Percentiles rank a stretch among this genome's conserved stretches.
Evolutionary conservation across 2,888 invertebrate genomes (phyloP).

Genomic region (Belgica antarctica): DNA sequence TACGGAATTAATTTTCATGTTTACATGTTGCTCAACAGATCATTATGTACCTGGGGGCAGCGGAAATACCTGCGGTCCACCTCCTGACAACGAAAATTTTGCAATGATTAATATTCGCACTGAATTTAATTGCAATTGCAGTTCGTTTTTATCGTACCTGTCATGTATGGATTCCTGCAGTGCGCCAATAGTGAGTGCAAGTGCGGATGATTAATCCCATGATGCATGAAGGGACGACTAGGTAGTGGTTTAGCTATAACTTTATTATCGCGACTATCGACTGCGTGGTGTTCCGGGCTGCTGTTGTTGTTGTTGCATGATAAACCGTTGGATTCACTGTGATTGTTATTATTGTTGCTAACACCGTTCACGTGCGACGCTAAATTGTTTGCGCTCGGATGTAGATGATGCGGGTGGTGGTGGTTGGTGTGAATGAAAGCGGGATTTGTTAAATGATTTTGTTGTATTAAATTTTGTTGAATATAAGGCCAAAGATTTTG

Average conservation of each 20-base stretch:
- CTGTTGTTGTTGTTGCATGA: conserved; percentile 41
- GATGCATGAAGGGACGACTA: conserved; percentile 66
- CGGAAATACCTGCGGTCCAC: conserved; percentile 61
- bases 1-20: conserved; percentile 9
- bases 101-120: conserved; percentile 4
- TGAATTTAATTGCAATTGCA: conserved; percentile 23
- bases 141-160: conserved; percentile 53
- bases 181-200: conserved; percentile 79
- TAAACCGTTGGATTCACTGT: conserved; percentile 39
- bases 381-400: conserved; percentile 9
- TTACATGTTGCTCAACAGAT: background rate
- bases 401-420: conserved; percentile 50
- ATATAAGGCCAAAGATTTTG: conserved; percentile 58
- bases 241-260: conserved; percentile 82
- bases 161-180: conserved; percentile 80
- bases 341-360: conserved; percentile 45
- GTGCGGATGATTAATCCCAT: conserved; percentile 76
- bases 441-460: conserved; percentile 55
- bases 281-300: conserved; percentile 27
- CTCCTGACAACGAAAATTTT: conserved; percentile 48
- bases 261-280: conserved; percentile 45
- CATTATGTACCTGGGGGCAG: conserved; percentile 56
- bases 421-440: conserved; percentile 56
- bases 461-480: conserved; percentile 56
- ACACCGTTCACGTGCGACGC: conserved; percentile 55